A percentile compares a stretch with the other conserved stretches of the same genome.
phyloP scores from a whole-genome alignment of 2,797 vertebrate species.

The Sylvia borin region DNA sequence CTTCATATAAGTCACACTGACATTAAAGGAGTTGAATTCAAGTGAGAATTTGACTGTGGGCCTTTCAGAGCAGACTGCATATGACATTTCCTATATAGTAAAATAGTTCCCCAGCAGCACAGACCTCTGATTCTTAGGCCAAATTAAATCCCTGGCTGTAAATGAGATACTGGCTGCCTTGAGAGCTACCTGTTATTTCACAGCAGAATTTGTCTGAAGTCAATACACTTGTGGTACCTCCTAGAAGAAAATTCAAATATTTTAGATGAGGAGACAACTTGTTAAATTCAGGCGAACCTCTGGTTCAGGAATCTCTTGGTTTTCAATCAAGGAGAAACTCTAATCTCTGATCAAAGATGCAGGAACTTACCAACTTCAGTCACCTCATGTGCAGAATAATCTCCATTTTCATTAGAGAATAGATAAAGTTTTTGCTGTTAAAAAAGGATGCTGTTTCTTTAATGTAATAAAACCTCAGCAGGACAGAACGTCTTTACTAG shows the following conservation, averaged over 20 bases:
- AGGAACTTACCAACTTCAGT: constrained; percentile 38
- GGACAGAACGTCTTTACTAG: constrained; percentile 57
- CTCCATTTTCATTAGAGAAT: constrained; percentile 46
- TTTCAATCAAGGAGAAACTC: constrained; percentile 20
- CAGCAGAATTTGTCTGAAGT: constrained; percentile 3
- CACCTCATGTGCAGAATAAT: not conserved
- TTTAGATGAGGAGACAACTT: not conserved
- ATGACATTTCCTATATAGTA: not conserved
- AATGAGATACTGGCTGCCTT: not conserved
- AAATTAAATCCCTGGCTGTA: constrained; percentile 13
- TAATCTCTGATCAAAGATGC: constrained; percentile 31
- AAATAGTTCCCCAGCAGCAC: not conserved
- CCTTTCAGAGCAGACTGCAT: not conserved
- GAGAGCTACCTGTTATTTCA: constrained; percentile 5
- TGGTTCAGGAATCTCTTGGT: not conserved
- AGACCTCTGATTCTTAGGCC: not conserved
- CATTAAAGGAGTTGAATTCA: not conserved
- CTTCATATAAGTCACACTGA: not conserved
- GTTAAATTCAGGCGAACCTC: not conserved
- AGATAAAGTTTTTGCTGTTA: constrained; percentile 59
- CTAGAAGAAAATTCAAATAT: constrained; percentile 3
- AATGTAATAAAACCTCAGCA: constrained; percentile 60
- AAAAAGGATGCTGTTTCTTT: constrained; percentile 68
- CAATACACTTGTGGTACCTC: not conserved
- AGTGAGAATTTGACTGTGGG: not conserved